Evolutionary conservation across 2,113 vertebrate genomes (phyloP).

Genomic region (Micronisus gabar): DNA sequence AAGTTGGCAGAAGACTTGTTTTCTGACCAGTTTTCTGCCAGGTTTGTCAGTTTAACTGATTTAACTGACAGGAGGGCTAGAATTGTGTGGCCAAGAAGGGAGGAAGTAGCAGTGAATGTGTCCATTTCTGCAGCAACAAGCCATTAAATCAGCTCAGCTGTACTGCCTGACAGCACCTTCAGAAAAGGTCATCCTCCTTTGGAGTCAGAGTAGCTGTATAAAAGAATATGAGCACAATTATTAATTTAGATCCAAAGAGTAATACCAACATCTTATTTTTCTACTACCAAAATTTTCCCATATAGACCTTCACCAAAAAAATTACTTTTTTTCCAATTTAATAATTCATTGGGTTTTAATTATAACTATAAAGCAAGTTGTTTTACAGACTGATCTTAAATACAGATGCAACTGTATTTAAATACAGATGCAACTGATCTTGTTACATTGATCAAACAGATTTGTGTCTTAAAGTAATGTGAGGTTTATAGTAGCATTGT

Average conservation of each 20-base stretch:
- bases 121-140: neutral
- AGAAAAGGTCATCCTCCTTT: neutral
- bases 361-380: neutral
- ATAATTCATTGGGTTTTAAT: neutral
- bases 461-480: neutral
- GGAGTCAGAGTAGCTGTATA: neutral
- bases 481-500: neutral
- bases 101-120: neutral
- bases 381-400: neutral
- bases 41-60: neutral
- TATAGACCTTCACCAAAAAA: neutral
- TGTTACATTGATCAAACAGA: neutral
- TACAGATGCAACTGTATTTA: neutral
- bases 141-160: neutral
- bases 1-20: neutral
- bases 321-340: neutral
- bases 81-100: neutral
- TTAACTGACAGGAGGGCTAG: neutral
- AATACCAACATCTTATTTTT: neutral
- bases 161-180: neutral
- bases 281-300: neutral
- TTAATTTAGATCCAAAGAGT: neutral
- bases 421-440: neutral
- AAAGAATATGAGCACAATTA: neutral
- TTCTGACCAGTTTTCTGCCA: neutral